Evolutionary conservation across 2,113 vertebrate genomes (phyloP), one percentile per base, ranked within the genome.

Genomic region (Poecilia latipinna): DNA sequence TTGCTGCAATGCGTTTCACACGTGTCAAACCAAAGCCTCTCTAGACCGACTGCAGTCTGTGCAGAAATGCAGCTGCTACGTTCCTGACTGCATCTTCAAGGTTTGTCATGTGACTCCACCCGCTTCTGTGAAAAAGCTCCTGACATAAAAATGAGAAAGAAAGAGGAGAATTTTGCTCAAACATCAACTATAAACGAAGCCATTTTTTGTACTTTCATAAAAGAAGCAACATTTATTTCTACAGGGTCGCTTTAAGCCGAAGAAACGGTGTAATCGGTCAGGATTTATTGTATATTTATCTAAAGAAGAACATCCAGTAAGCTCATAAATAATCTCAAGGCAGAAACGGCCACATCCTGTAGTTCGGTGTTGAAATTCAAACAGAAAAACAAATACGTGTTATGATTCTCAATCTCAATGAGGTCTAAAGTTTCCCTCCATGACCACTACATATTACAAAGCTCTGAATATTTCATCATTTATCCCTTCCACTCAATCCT

Each of bases 381-480:
- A 32, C 74, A 72, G 75, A 90, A 90, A 88, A 81, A 90, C 82
- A 60, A 68, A 67, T 65, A 76, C 63, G 68, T 69, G 72, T 42
- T 61, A 48, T 69, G 79, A 74, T 73, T 77, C 65, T 87, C 80
- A 66, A 60, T 86, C 67, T 87, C 80, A 66, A 60, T 86, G 79
- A 80, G 63, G 37, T 87, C 82, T 85, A 69, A 76, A 82, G 83
- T 80, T 65, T 75, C 24, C 22, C 83, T 88, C 70, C 76, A 17
- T 65, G 85, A 78, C 65, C 78, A 12, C 65, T 78, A 74, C 76
- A 81, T 80, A 89, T 89, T 88, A 73, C 79, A 79, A 48, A 72
- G 77, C 37, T 29, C 66, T 92, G 80, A 90, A 93, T 93, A 92
- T 91, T 91, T 93, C 61, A 93, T 91, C 63, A 77, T 69, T 87